Conservation (phyloP, 2,113 vertebrate genomes). For the Oryzias javanicus region DNA sequence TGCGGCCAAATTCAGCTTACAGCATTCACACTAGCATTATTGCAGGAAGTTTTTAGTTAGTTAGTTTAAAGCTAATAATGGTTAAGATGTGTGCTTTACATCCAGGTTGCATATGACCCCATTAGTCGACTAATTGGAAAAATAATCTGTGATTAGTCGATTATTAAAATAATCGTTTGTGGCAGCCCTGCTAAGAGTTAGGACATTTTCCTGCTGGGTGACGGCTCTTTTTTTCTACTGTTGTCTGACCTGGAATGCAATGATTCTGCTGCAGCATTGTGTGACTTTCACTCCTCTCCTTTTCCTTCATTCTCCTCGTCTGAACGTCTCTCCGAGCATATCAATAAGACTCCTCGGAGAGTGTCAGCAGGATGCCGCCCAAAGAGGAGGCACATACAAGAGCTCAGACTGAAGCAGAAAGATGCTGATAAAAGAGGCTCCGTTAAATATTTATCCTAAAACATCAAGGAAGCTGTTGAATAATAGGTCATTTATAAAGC, state of each 20-base stretch:
- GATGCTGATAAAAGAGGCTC: constrained; percentile 1
- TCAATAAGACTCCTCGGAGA: constrained; percentile 73
- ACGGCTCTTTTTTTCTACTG: constrained; percentile 44
- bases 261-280: constrained; percentile 39
- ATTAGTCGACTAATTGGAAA: too few relatives aligned
- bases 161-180: too few relatives aligned
- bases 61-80: too few relatives aligned
- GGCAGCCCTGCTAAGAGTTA: constrained; percentile 4
- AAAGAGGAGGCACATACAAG: constrained; percentile 44
- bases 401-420: constrained; percentile 26
- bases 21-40: too few relatives aligned
- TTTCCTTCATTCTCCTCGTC: constrained; percentile 27
- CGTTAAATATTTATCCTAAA: constrained; percentile 26
- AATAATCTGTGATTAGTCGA: too few relatives aligned
- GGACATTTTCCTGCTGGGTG: constrained; percentile 52
- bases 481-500: constrained; percentile 41
- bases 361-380: constrained; percentile 70
- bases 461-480: constrained; percentile 28
- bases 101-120: too few relatives aligned
- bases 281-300: constrained; percentile 54
- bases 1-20: too few relatives aligned
- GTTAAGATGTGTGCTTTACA: too few relatives aligned
- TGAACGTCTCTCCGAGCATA: constrained; percentile 68
- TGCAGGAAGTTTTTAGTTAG: too few relatives aligned
- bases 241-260: constrained; percentile 43